These are phyloP conservation scores for Gymnothorax javanicus DNA, from an alignment of 2,797 vertebrate genomes.

Conservation along the genomic window DNA sequence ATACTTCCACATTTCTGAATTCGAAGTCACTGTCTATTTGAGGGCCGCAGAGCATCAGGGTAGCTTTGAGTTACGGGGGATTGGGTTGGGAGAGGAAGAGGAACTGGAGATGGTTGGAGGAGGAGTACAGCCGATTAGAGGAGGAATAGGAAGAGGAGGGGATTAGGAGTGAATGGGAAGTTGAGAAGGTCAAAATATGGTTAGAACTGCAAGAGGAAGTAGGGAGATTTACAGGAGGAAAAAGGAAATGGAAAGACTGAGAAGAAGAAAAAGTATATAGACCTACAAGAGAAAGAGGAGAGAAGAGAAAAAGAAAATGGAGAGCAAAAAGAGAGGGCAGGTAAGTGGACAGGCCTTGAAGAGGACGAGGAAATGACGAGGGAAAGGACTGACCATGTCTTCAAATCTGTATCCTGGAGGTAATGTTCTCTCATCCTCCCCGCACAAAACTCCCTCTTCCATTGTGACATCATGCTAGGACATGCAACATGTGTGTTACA, in stretches of 20 bases:
- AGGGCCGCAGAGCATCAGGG: neutral
- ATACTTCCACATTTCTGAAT: neutral
- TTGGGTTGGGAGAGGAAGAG: neutral
- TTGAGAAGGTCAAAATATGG: no score
- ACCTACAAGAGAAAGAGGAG: neutral
- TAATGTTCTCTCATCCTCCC: conserved; percentile 82
- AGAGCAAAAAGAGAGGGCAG: neutral
- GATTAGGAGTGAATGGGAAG: no score
- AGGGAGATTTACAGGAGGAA: no score
- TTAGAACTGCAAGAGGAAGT: no score
- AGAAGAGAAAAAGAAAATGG: neutral
- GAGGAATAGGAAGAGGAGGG: no score
- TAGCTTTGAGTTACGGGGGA: neutral
- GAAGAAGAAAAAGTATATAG: neutral
- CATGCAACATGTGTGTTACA: conserved; percentile 54
- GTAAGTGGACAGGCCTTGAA: neutral
- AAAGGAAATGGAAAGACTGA: neutral
- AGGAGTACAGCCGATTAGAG: no score
- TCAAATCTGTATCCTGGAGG: conserved; percentile 77
- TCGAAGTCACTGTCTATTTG: neutral
- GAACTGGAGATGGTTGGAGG: neutral
- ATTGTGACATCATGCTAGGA: conserved; percentile 57
- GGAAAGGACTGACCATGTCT: conserved; percentile 54
- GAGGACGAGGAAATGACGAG: neutral
- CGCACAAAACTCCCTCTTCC: conserved; percentile 71